phyloP scores from a whole-genome alignment of 2,797 vertebrate species.

The Sebastes glaucus region DNA sequence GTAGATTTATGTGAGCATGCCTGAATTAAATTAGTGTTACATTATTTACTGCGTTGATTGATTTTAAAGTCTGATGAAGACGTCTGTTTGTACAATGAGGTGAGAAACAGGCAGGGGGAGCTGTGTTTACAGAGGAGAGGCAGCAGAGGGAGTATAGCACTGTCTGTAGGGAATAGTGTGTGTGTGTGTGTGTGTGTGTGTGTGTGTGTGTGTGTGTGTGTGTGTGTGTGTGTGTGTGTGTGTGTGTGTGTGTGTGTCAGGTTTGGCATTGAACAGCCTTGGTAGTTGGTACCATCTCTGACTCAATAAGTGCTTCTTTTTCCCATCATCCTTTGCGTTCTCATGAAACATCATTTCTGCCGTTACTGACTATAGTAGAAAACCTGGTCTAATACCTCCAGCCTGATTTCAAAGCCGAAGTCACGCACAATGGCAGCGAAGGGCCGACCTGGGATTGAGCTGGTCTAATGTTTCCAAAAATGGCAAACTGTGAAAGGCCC shows the following conservation, averaged over 20 bases:
- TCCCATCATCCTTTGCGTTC: conserved; percentile 9
- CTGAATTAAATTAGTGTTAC: not conserved
- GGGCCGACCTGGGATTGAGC: conserved; percentile 66
- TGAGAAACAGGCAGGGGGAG: conserved; percentile 34
- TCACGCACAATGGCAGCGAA: conserved; percentile 27
- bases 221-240: not conserved
- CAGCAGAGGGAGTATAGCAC: conserved; percentile 75
- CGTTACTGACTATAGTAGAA: not conserved
- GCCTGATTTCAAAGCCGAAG: conserved; percentile 52
- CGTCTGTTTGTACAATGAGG: conserved; percentile 4
- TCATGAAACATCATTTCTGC: not conserved
- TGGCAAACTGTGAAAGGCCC: conserved; percentile 66
- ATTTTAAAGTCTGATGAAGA: not conserved
- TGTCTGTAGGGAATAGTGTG: conserved; percentile 36
- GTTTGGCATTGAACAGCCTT: not conserved
- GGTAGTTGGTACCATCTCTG: not conserved
- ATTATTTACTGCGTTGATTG: not conserved
- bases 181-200: not conserved
- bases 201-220: too few relatives aligned
- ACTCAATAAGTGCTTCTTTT: not conserved
- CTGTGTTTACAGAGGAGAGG: conserved; percentile 74
- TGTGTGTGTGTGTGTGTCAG: not conserved
- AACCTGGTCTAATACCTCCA: not conserved
- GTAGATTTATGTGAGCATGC: not conserved
- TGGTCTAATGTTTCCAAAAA: conserved; percentile 78